Conservation (phyloP, 2,113 vertebrate species). For the Hippolais icterina region DNA sequence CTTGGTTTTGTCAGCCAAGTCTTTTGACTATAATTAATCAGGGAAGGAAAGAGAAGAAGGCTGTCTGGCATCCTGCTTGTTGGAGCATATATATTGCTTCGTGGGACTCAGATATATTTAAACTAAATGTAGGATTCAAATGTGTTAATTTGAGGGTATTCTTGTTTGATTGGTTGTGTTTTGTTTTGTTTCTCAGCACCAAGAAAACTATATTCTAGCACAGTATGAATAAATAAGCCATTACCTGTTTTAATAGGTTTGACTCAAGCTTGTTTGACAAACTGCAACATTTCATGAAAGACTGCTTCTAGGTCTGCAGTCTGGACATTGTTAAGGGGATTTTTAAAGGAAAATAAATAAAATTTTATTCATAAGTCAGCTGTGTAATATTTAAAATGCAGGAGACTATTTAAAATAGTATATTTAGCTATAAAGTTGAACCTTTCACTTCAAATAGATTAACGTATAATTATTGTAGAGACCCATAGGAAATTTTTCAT, state of each 20-base stretch:
- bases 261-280: not conserved
- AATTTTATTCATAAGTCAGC: not conserved
- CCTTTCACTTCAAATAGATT: not conserved
- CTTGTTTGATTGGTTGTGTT: not conserved
- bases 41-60: not conserved
- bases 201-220: not conserved
- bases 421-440: not conserved
- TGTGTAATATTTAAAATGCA: not conserved
- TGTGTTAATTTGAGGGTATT: not conserved
- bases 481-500: not conserved
- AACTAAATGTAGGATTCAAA: not conserved
- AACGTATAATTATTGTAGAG: accelerated
- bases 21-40: not conserved
- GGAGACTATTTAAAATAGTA: not conserved
- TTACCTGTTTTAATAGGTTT: not conserved
- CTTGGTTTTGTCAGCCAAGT: not conserved
- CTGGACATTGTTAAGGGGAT: not conserved
- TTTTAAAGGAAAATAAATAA: not conserved
- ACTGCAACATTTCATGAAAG: not conserved
- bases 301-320: not conserved
- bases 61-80: not conserved
- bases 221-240: not conserved
- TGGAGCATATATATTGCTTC: not conserved
- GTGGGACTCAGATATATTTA: not conserved
- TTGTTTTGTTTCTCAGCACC: not conserved